phyloP scores from a whole-genome alignment of 2,797 vertebrate species.

The Lacerta bilineata region DNA sequence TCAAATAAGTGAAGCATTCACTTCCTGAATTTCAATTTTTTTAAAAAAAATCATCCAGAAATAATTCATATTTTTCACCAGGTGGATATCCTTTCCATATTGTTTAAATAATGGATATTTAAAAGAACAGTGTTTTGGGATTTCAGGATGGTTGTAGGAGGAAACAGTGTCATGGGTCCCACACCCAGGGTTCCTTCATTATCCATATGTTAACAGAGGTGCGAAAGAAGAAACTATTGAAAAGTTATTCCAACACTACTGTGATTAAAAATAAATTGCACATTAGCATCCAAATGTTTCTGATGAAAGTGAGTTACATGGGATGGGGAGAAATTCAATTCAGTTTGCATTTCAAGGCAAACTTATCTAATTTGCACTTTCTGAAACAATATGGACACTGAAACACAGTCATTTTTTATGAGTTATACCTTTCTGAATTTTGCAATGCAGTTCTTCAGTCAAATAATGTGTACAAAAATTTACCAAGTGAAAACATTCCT shows the following conservation, averaged over 20 bases:
- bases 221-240: background rate
- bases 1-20: background rate
- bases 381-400: no score
- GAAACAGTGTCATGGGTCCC: background rate
- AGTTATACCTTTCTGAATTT: no score
- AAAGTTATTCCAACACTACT: background rate
- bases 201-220: background rate
- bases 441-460: no score
- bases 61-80: background rate
- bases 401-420: no score
- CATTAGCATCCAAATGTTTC: background rate
- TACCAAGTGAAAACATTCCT: no score
- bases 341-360: no score
- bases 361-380: no score
- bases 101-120: background rate
- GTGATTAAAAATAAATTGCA: background rate
- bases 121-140: background rate
- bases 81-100: background rate
- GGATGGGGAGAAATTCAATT: no score
- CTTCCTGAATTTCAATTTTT: slow-evolving; percentile 6
- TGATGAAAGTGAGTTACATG: background rate
- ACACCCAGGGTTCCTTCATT: background rate
- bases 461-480: no score
- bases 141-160: background rate
- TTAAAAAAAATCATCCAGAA: background rate